phyloP scores from a whole-genome alignment of 2,888 invertebrate genomes.

The Drosophila neoperkinsi region DNA sequence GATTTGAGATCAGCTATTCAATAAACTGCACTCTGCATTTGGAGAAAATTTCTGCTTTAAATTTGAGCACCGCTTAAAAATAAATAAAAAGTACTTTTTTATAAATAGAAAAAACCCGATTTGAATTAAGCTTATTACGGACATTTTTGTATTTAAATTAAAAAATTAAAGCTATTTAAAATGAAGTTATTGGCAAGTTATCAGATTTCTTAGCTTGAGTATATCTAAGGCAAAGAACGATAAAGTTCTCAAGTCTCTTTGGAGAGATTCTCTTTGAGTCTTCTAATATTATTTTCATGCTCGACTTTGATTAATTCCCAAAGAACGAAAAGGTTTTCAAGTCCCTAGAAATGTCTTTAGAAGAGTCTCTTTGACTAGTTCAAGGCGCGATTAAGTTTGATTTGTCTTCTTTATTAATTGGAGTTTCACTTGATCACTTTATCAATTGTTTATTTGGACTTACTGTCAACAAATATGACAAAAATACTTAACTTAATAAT shows the following conservation, averaged over 20 bases:
- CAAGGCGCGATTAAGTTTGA: not conserved
- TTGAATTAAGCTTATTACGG: not conserved
- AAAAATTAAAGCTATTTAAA: not conserved
- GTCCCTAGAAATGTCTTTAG: not conserved
- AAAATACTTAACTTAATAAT: not conserved
- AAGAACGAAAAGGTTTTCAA: not conserved
- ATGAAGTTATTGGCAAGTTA: not conserved
- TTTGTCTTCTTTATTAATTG: not conserved
- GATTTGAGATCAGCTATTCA: conserved; percentile 13
- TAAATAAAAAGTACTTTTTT: not conserved
- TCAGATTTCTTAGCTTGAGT: not conserved
- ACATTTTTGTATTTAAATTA: not conserved
- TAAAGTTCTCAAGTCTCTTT: not conserved
- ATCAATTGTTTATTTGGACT: not conserved
- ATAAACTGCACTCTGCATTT: not conserved
- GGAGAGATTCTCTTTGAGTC: fast-evolving
- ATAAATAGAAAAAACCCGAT: not conserved
- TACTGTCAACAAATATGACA: not conserved
- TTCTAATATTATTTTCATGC: not conserved
- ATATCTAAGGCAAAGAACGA: not conserved
- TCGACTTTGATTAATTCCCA: not conserved
- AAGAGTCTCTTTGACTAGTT: not conserved
- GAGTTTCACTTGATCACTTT: not conserved
- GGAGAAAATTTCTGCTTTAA: not conserved
- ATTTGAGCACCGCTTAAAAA: not conserved